Conservation (phyloP, 2,888 invertebrate genomes). For the Eutolmus rufibarbis region DNA sequence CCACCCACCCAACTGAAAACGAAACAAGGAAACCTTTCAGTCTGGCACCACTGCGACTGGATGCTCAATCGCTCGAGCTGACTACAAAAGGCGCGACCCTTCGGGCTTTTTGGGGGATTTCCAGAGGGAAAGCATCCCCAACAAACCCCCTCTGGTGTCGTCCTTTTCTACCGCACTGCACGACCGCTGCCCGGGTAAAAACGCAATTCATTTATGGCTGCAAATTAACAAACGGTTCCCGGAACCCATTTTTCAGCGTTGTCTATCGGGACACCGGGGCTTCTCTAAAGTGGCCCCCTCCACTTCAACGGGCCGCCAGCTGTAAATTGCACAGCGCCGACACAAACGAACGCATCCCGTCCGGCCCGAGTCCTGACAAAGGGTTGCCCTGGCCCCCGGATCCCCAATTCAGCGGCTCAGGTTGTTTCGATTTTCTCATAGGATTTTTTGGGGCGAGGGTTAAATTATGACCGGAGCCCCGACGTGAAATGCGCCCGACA, state of each 20-base stretch:
- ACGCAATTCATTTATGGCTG: slow-evolving; percentile 39
- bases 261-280: not conserved
- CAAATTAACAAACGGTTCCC: slow-evolving; percentile 37
- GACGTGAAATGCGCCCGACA: not conserved
- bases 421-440: not conserved
- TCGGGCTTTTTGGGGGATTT: not conserved
- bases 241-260: slow-evolving; percentile 19
- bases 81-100: not conserved
- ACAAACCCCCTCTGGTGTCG: not conserved
- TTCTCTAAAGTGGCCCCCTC: not conserved
- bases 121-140: not conserved
- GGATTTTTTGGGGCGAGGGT: not conserved
- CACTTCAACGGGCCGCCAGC: not conserved
- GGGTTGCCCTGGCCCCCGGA: not conserved
- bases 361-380: not conserved
- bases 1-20: not conserved
- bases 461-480: slow-evolving; percentile 1
- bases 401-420: not conserved
- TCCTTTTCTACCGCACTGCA: not conserved
- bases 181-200: not conserved
- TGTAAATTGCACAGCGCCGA: not conserved
- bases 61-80: not conserved
- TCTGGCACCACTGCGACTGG: not conserved
- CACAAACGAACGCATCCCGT: not conserved
- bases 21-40: not conserved